Base-by-base conservation (phyloP, 2,888 invertebrate species). In the Bugula neritina region DNA sequence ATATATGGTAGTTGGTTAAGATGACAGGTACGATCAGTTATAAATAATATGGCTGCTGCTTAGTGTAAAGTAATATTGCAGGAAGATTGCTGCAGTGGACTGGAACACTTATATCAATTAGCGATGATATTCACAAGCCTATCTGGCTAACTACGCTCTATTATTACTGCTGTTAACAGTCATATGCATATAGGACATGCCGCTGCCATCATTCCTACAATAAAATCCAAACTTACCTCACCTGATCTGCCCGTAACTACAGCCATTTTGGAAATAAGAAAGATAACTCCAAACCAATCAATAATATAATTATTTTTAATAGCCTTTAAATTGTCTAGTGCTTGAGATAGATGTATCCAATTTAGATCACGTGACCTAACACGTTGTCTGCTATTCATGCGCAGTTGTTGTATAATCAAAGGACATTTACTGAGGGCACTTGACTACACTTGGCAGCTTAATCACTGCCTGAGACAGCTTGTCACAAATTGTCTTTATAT, bases 31-130 rank as follows among this genome's bases (percentile, higher is more conserved):
- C n/a, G n/a, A n/a, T n/a, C n/a, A n/a, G n/a, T n/a, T n/a, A n/a
- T n/a, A n/a, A n/a, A n/a, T n/a, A n/a, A n/a, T n/a, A n/a, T n/a
- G n/a, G n/a, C n/a, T n/a, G n/a, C n/a, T 5, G 17, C 43, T 43
- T 10, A 43, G 43, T 43, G 43, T 43, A 43, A 43, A 43, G 43
- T 17, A 5, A 43, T 43, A 43, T 10, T 63, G 63, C 3, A 3
- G 31, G 63, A 55, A 63, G 31, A 63, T 5, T 29, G 27, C 63
- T 63, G 63, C 63, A 63, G 27, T 34, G 27, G 3, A 13, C 3
- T 63, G 63, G 63, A 27, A 63, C 63, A 34, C 63, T 63, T 34
- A 63, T 34, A 63, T 63, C 63, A 63, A 63, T 63, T 63, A 63
- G n/a, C 31, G 27, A 31, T 43, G 43, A 43, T 43, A 5, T 43